Conservation (phyloP, 2,888 invertebrate species). For the Xanthorhoe spadicearia region DNA sequence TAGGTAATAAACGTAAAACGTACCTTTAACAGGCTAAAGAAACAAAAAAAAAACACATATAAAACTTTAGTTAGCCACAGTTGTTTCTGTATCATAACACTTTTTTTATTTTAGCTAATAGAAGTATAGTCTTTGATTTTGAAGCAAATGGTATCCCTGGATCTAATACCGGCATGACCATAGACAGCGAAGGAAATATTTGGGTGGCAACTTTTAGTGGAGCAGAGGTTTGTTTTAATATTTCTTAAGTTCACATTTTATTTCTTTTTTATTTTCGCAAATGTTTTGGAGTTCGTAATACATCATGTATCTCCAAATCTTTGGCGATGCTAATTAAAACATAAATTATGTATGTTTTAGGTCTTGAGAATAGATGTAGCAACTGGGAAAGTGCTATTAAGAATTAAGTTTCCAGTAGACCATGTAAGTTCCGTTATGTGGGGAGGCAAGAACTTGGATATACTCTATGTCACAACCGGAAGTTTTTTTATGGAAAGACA, state of each 20-base stretch:
- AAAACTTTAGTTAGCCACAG: too few relatives aligned
- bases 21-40: too few relatives aligned
- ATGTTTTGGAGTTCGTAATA: too few relatives aligned
- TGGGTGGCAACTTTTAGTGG: conserved; percentile 84
- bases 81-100: not conserved
- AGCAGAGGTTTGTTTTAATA: not conserved
- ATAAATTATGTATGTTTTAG: not conserved
- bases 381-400: conserved; percentile 2
- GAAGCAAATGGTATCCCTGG: conserved; percentile 49
- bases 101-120: not conserved
- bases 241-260: not conserved
- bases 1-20: conserved; percentile 7
- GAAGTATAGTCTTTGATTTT: conserved; percentile 26
- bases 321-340: not conserved
- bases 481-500: not conserved
- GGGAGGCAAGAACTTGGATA: conserved; percentile 20
- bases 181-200: conserved; percentile 87
- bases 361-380: not conserved
- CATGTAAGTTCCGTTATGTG: conserved; percentile 24
- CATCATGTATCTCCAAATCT: too few relatives aligned
- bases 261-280: too few relatives aligned
- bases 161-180: conserved; percentile 87
- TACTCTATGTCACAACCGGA: conserved; percentile 18
- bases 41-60: too few relatives aligned
- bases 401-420: conserved; percentile 25